Percentiles rank a stretch among this genome's conserved stretches.
These are phyloP conservation scores for Nephrotoma guestfalica DNA, from an alignment of 2,888 invertebrate species.

Conservation along the genomic window DNA sequence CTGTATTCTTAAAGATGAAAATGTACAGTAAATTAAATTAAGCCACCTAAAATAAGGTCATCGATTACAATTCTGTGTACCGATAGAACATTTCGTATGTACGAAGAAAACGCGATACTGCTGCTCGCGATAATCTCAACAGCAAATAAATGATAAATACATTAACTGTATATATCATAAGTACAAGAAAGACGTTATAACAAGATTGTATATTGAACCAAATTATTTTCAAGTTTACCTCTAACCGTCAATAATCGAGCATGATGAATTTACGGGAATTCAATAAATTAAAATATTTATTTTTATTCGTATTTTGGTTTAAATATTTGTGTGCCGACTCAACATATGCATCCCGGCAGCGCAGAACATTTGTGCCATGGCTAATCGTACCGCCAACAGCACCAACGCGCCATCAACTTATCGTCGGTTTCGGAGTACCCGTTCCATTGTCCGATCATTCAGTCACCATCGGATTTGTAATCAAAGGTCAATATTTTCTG, in stretches of 20 bases:
- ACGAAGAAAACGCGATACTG: neutral
- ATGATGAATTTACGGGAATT: neutral
- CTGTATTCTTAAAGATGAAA: neutral
- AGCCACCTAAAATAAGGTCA: neutral
- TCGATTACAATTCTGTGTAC: neutral
- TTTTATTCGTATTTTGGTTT: neutral
- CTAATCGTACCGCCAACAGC: conserved; percentile 26
- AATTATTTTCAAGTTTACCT: neutral
- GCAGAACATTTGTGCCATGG: conserved; percentile 11
- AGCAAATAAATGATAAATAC: neutral
- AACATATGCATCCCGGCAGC: neutral
- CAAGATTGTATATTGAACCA: neutral
- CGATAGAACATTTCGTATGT: neutral
- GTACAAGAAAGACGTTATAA: neutral
- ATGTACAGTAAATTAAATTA: neutral
- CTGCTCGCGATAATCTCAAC: neutral
- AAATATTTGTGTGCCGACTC: neutral
- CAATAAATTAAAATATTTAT: neutral
- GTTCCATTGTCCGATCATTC: conserved; percentile 22
- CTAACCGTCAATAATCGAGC: neutral
- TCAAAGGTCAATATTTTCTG: conserved; percentile 26
- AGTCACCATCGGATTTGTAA: conserved; percentile 27
- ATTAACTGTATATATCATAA: neutral
- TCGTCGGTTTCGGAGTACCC: conserved; percentile 28
- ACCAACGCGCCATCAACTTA: conserved; percentile 25